phyloP scores from a whole-genome alignment of 2,888 invertebrate species.

The Lasiommata megera region DNA sequence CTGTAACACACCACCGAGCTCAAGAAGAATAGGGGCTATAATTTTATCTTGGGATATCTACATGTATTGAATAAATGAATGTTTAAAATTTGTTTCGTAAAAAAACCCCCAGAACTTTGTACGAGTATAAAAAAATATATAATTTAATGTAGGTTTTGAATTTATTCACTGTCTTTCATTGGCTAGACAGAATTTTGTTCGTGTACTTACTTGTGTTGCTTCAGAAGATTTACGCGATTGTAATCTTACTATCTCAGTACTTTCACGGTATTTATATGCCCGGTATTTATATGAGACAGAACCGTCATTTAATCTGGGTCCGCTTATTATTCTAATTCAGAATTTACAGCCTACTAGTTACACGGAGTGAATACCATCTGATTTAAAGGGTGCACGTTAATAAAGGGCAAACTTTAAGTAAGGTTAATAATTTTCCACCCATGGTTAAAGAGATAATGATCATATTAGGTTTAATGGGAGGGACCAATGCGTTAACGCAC shows the following conservation, averaged over 20 bases:
- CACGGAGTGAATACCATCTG: neutral
- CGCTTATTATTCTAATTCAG: conserved; percentile 3
- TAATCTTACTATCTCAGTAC: neutral
- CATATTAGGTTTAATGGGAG: neutral
- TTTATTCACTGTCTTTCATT: neutral
- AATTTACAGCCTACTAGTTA: conserved; percentile 5
- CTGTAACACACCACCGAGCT: neutral
- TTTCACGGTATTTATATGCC: no score
- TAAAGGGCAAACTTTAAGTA: neutral
- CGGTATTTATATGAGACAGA: conserved; percentile 1
- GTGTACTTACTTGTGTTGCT: conserved; percentile 4
- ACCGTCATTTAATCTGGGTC: neutral
- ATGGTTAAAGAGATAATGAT: neutral
- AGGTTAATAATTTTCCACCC: conserved; percentile 2
- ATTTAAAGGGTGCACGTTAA: conserved; percentile 1
- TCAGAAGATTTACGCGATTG: conserved; percentile 9
- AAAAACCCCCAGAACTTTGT: no score
- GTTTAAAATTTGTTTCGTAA: no score
- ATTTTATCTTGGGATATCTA: no score
- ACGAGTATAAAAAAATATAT: no score
- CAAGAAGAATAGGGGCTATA: neutral
- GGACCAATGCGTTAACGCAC: neutral
- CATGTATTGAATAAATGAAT: no score
- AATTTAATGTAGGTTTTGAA: neutral
- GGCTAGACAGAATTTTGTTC: no score